These are phyloP conservation scores for Entomobrya multifasciata DNA, from an alignment of 2,888 invertebrate species.

Conservation along the genomic window DNA sequence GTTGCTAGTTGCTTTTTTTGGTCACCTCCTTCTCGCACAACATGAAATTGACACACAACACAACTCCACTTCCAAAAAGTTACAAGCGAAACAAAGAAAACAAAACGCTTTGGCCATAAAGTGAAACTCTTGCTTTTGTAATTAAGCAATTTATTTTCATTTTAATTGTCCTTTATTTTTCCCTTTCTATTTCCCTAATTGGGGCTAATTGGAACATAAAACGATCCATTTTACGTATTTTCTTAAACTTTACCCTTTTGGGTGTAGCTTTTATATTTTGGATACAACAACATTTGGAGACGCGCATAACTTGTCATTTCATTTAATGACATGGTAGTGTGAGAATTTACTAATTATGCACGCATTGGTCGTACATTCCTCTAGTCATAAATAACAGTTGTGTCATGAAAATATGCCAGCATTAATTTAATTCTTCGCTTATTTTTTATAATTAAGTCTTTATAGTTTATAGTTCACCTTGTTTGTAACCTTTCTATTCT, in stretches of 20 bases:
- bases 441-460: neutral
- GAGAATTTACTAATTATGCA: neutral
- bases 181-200: neutral
- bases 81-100: too few relatives aligned
- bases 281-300: too few relatives aligned
- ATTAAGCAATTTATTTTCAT: conserved; percentile 1
- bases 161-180: conserved; percentile 14
- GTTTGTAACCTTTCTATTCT: neutral
- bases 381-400: neutral
- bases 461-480: neutral
- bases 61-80: neutral
- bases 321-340: neutral
- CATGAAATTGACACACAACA: too few relatives aligned
- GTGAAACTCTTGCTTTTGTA: neutral
- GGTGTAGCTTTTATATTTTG: neutral
- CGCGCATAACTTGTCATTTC: neutral
- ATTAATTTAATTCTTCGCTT: neutral
- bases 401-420: neutral
- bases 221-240: neutral
- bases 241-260: neutral
- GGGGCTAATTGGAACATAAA: neutral
- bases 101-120: neutral
- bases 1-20: too few relatives aligned
- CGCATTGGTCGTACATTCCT: neutral
- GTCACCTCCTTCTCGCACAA: neutral